These are phyloP conservation scores for Galaxea fascicularis DNA, from an alignment of 92 coral and sea anemone genomes.

Conservation along the genomic window DNA sequence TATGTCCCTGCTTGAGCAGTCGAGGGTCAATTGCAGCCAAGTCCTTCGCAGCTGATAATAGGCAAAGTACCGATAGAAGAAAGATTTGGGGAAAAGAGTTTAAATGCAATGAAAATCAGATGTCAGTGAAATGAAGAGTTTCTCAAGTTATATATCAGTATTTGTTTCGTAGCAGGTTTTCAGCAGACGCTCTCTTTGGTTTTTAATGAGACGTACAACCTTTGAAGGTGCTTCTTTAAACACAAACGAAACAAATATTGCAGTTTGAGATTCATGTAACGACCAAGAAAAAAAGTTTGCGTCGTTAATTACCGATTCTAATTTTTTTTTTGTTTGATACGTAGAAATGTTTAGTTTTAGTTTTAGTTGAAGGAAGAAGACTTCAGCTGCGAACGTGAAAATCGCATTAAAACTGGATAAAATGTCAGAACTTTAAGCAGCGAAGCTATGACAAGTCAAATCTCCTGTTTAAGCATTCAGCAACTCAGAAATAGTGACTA, in stretches of 20 bases:
- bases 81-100: background rate
- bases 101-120: background rate
- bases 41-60: background rate
- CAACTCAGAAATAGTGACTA: background rate
- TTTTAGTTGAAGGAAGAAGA: background rate
- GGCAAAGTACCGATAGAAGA: background rate
- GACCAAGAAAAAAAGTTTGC: background rate
- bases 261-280: background rate
- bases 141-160: background rate
- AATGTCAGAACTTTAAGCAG: background rate
- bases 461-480: background rate
- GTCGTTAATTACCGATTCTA: background rate
- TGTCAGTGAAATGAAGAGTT: slow-evolving; percentile 14
- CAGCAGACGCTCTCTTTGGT: background rate
- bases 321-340: background rate
- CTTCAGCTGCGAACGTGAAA: background rate
- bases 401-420: background rate
- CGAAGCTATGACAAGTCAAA: background rate
- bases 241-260: background rate
- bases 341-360: background rate
- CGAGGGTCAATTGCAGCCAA: background rate
- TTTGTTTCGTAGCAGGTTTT: background rate
- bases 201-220: slow-evolving; percentile 13
- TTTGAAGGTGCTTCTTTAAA: background rate
- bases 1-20: background rate